A percentile compares a stretch with the other conserved stretches of the same genome.
These are phyloP conservation scores for Blastomussa wellsi DNA, from an alignment of 92 coral and sea anemone genomes.

Conservation along the genomic window DNA sequence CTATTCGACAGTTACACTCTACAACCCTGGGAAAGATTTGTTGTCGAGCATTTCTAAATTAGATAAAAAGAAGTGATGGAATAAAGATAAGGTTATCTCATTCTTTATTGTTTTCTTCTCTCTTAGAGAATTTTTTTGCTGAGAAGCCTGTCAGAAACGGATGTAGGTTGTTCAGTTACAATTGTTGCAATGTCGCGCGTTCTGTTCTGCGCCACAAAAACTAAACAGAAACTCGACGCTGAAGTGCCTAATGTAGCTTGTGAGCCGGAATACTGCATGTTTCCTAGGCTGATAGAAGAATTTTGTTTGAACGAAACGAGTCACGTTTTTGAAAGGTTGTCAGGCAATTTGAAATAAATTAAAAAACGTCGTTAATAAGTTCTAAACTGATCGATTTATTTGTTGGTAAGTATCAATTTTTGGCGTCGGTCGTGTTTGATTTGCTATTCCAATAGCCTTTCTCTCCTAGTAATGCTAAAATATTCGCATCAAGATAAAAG, in stretches of 20 bases:
- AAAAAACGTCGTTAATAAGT: not conserved
- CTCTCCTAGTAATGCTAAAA: not conserved
- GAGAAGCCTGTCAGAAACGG: not conserved
- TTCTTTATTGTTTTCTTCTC: not conserved
- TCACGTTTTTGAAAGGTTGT: not conserved
- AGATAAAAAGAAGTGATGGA: not conserved
- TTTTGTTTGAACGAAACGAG: not conserved
- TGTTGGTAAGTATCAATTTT: not conserved
- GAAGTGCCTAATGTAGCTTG: not conserved
- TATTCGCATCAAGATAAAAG: not conserved
- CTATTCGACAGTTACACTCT: not conserved
- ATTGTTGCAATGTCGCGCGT: not conserved
- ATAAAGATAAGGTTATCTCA: not conserved
- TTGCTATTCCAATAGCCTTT: slow-evolving; percentile 9
- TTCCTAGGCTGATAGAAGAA: not conserved
- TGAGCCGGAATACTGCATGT: not conserved
- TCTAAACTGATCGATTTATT: not conserved
- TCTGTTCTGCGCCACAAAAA: not conserved
- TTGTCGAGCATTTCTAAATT: not conserved
- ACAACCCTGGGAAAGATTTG: not conserved
- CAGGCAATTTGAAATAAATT: not conserved
- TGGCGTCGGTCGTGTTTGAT: slow-evolving; percentile 2
- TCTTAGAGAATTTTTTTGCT: not conserved
- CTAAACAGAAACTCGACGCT: not conserved
- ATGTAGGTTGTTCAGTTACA: not conserved